Percentiles rank a stretch among this genome's conserved stretches.
phyloP scores from a whole-genome alignment of 2,113 vertebrate genomes.

The Mormyrus iriodes region DNA sequence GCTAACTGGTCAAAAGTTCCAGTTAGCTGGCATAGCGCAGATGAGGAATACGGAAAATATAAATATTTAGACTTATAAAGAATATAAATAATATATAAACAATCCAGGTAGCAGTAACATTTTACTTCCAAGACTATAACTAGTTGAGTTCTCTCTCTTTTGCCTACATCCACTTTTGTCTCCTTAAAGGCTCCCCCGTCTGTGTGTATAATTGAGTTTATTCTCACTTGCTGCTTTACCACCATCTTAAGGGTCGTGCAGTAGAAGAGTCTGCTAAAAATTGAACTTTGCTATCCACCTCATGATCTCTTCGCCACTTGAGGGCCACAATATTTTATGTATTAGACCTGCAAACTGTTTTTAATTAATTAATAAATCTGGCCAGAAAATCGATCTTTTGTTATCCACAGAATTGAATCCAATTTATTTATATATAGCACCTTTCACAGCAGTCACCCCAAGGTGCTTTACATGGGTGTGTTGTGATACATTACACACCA shows the following conservation, averaged over 20 bases:
- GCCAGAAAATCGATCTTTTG: not conserved
- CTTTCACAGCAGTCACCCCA: too few species aligned
- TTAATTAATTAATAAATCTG: not conserved
- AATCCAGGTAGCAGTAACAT: not conserved
- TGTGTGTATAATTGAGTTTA: not conserved
- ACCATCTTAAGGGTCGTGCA: not conserved
- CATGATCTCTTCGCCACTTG: not conserved
- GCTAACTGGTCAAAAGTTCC: too few species aligned
- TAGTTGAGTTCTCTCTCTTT: not conserved
- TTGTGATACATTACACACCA: too few species aligned
- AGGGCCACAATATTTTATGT: not conserved
- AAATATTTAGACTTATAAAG: not conserved
- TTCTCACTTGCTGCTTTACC: not conserved
- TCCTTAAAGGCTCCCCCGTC: not conserved
- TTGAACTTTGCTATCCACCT: not conserved
- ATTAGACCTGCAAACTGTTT: not conserved
- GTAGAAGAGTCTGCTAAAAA: not conserved
- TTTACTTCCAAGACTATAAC: not conserved
- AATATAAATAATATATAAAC: not conserved
- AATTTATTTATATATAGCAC: too few species aligned
- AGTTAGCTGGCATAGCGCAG: too few species aligned
- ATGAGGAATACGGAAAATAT: not conserved
- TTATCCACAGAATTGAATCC: not conserved
- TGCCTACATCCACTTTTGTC: not conserved
- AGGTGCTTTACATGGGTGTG: too few species aligned